phyloP scores from a whole-genome alignment of 37 sponge, comb jelly and placozoan species.

The Crambe crambe region DNA sequence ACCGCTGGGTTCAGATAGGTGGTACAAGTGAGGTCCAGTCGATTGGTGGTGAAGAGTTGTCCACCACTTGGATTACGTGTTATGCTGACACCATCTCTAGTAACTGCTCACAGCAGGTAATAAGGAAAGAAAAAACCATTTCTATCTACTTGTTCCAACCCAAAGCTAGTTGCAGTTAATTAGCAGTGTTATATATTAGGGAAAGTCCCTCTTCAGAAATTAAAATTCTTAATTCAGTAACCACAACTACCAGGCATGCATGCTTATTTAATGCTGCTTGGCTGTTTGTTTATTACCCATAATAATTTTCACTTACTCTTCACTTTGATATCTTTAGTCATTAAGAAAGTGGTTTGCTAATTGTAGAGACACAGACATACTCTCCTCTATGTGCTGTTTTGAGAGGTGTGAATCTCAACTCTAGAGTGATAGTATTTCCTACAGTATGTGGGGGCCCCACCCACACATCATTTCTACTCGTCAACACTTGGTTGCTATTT shows the following conservation, averaged over 20 bases:
- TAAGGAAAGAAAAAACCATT: too few species aligned
- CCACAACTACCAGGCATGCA: too few species aligned
- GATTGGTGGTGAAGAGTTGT: neutral
- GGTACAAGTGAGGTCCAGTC: neutral
- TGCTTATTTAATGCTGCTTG: neutral
- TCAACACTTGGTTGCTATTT: neutral
- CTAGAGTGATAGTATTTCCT: neutral
- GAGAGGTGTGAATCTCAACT: neutral
- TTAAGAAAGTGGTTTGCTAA: neutral
- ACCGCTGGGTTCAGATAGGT: neutral
- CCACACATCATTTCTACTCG: neutral
- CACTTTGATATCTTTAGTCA: neutral
- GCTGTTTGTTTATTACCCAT: neutral
- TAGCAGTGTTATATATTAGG: too few species aligned
- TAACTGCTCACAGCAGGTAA: neutral
- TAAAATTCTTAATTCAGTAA: too few species aligned
- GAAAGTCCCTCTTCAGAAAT: too few species aligned
- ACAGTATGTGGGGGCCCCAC: neutral
- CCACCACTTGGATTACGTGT: neutral
- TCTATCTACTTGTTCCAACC: too few species aligned
- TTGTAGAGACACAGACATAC: neutral
- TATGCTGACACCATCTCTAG: neutral
- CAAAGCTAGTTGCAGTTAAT: neutral
- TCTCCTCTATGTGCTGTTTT: neutral
- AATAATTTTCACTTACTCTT: neutral